Base-by-base conservation (phyloP, 2,888 invertebrate species). In the Hetaerina titia region DNA sequence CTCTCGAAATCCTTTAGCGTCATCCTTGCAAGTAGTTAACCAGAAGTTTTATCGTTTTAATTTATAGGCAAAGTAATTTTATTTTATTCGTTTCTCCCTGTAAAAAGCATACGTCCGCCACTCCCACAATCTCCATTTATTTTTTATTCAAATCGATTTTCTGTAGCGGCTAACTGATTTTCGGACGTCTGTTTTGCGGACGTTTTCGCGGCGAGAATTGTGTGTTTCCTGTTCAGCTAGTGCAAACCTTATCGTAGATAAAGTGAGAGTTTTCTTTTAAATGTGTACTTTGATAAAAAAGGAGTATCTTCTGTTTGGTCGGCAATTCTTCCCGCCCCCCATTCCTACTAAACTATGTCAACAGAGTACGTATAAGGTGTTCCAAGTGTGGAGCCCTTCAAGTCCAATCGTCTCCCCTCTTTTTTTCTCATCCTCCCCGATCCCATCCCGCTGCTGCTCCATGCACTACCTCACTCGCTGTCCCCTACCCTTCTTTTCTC, bases 291-390 rank as follows among this genome's bases (percentile, higher is more conserved):
- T n/a, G n/a, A n/a, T n/a, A n/a, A n/a, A 89, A 58, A n/a, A 58
- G 56, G 56, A 56, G 89, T 89, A 57, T 89, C 45, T 45, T 90
- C 25, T 90, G 22, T 69, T 74, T 19, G 90, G 90, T 74, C 56
- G 31, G 69, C 69, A 13, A 69, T 90, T 58, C 45, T 64, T 90
- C n/a, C 22, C 69, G 90, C 90, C 90, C 60, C 45, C 45, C 45
- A 64, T 74, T 90, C 31, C 81, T 25, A 25, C 31, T 15, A 57
- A 92, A 56, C 22, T 92, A 57, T 74, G 69, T 92, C 92, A 74
- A 74, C 69, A 56, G 81, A 31, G 31, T 90, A 64, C 92, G 69
- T 92, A 74, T 69, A 69, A 57, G 92, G 92, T 81, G 92, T 57
- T 92, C 22, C 69, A 31, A 31, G 25, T 13, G 31, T 56, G 56